phyloP scores from a whole-genome alignment of 1,140 invertebrate species.

The Orchestia grillus region DNA sequence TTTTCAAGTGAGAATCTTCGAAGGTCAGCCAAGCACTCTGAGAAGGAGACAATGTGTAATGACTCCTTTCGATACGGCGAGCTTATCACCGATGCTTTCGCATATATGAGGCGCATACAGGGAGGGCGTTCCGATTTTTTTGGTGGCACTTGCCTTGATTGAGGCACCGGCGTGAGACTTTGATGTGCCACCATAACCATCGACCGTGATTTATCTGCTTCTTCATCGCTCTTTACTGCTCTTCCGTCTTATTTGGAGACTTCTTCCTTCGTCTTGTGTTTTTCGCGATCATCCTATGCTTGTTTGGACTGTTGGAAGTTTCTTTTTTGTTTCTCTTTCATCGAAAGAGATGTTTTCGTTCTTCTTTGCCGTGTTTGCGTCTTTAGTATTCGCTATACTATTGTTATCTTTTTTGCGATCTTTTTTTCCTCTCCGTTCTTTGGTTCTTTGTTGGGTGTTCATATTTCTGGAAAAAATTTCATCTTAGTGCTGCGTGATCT shows the following conservation, averaged over 20 bases:
- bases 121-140: slow-evolving; percentile 9
- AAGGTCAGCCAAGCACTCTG: neutral
- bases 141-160: slow-evolving; percentile 52
- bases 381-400: neutral
- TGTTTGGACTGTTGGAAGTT: neutral
- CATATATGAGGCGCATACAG: slow-evolving; percentile 15
- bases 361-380: neutral
- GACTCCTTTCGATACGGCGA: neutral
- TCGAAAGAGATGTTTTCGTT: neutral
- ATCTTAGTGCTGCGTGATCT: neutral
- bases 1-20: neutral
- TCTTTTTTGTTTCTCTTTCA: neutral
- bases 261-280: neutral
- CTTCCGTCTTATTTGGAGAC: slow-evolving; percentile 6
- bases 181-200: slow-evolving; percentile 48
- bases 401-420: neutral
- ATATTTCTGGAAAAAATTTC: neutral
- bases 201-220: slow-evolving; percentile 38
- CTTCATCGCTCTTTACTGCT: slow-evolving; percentile 51
- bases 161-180: slow-evolving; percentile 42
- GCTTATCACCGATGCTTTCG: slow-evolving; percentile 42
- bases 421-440: neutral
- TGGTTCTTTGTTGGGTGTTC: neutral
- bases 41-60: slow-evolving; percentile 30
- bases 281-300: neutral